Base-by-base conservation (phyloP, 2,797 vertebrate genomes). In the Ficedula albicollis region DNA sequence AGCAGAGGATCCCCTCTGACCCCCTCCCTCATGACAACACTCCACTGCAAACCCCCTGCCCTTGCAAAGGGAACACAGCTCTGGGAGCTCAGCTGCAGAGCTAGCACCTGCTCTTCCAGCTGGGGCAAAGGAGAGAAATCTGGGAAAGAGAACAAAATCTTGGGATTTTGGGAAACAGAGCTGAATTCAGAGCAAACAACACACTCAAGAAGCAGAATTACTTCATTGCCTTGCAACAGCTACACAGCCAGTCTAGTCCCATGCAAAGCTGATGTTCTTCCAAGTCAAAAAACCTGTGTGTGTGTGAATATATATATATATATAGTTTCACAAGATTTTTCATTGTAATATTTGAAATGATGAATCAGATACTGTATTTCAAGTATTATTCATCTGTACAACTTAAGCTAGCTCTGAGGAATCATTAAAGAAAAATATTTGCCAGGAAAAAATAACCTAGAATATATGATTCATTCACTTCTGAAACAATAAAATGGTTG, bases 381-480 rank as follows among this genome's bases (percentile, higher is more conserved):
- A 84, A 87, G 62, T 70, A 59, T 82, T 95, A 95, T 90, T 96
- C 94, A 89, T 89, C 39, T n/a, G 56, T 11, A 92, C 58, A 93
- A 52, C 63, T 91, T 88, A 86, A 76, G 52, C 70, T 81, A 92
- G 67, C 49, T 77, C 32, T 76, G 48, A 91, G 74, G 82, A 95
- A 93, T 60, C 89, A 91, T 86, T 93, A 86, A 91, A 75, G 84
- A 87, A 94, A 95, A 92, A 76, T 79, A 95, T 90, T n/a, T 90
- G 89, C 91, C 92, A 92, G 94, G 94, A 96, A 97, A 96, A 97
- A 95, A 90, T 90, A 96, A 82, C 48, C 67, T 81, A 86, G 90
- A 95, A 72, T 95, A 91, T 69, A 86, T 94, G 90, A 97, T 96
- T 96, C 95, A 97, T 94, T 95, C 92, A 91, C 62, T 85, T 87